Evolutionary conservation across 2,888 invertebrate species (phyloP).

Genomic region (Sarcophaga rosellei): DNA sequence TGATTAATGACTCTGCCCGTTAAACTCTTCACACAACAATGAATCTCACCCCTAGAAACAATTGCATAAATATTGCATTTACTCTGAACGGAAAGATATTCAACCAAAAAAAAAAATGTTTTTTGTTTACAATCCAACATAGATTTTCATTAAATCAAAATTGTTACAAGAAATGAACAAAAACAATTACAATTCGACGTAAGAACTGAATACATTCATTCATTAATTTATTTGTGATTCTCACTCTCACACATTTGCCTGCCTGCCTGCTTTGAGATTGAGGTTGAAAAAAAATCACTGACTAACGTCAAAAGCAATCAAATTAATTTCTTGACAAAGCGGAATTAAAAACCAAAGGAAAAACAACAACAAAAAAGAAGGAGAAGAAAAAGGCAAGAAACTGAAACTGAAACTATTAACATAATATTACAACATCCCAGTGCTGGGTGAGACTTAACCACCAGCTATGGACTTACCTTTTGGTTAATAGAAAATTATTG

Average conservation of each 20-base stretch:
- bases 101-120: too few species aligned
- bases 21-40: neutral
- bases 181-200: slow-evolving; percentile 59
- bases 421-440: slow-evolving; percentile 42
- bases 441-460: neutral
- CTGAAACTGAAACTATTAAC: slow-evolving; percentile 52
- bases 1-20: slow-evolving; percentile 62
- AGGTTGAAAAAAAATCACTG: slow-evolving; percentile 70
- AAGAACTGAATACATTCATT: slow-evolving; percentile 38
- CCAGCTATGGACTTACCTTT: slow-evolving; percentile 19
- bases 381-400: neutral
- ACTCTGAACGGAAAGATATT: neutral
- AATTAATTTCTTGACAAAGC: slow-evolving; percentile 69
- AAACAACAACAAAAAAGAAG: slow-evolving; percentile 10
- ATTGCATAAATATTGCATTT: slow-evolving; percentile 65
- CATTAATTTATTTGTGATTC: slow-evolving; percentile 70
- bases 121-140: slow-evolving; percentile 37
- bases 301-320: slow-evolving; percentile 75
- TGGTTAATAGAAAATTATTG: slow-evolving; percentile 59
- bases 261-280: neutral
- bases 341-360: slow-evolving; percentile 29
- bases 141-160: slow-evolving; percentile 64
- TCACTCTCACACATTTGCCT: neutral
- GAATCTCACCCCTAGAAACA: slow-evolving; percentile 29
- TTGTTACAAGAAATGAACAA: slow-evolving; percentile 60